Base-by-base conservation (phyloP, 1,140 invertebrate species). In the Drosophila asahinai region DNA sequence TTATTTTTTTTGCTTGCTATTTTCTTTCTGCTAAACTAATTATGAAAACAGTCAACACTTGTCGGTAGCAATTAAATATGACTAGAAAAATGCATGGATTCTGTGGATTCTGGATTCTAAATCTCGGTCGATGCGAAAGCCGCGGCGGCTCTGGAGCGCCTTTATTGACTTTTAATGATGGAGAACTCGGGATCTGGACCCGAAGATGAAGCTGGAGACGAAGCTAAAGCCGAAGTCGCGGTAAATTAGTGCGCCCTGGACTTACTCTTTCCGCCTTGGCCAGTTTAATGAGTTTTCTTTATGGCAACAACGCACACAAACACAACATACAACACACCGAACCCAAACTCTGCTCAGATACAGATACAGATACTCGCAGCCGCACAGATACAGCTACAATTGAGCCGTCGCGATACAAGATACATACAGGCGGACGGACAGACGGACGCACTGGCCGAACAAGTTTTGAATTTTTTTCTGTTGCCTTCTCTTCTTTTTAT, bases 201-300 rank as follows among this genome's bases (percentile, higher is more conserved):
- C 38, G 33, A 57, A 27, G 27, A 52, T n/a, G 49, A 17, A 33
- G 27, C 51, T 33, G n/a, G 22, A 45, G 60, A 36, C 15, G 33
- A 11, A 11, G 25, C 17, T 19, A 33, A 40, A 25, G 36, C 12
- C 36, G 9, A 55, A 40, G 51, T 55, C 57, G 66, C 62, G 45
- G 72, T 81, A 77, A 83, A 83, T 83, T 83, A 83, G 81, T 80
- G 76, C 70, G 60, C 65, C 51, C 66, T 45, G 61, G 61, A 43
- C 38, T 57, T 64, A 79, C 51, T 40, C 40, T 75, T 78, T 60
- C 71, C 81, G 64, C 81, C 67, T 54, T 80, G 77, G 86, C 70
- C 76, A 80, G 81, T 90, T 89, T 90, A 89, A 89, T 89, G 86
- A 91, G 82, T 89, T 89, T 89, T 89, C 86, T 90, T 89, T 90